phyloP scores from a whole-genome alignment of 2,888 invertebrate species.

The Meganola albula region DNA sequence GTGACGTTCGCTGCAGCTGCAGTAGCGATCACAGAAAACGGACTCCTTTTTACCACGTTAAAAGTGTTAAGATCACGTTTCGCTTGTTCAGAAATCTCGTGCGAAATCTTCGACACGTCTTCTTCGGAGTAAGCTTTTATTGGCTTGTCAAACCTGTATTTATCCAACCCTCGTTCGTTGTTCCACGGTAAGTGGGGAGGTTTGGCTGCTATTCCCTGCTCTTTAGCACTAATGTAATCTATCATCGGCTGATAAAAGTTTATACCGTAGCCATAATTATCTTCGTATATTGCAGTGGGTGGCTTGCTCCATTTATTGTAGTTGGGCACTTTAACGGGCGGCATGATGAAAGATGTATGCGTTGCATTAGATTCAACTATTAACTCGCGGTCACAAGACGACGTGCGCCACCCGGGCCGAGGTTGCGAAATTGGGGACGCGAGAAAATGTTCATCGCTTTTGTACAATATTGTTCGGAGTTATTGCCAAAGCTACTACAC shows the following conservation, averaged over 20 bases:
- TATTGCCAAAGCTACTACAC: conserved; percentile 57
- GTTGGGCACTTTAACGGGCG: conserved; percentile 65
- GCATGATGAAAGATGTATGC: conserved; percentile 54
- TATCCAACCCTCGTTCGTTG: conserved; percentile 82
- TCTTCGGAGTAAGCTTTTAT: conserved; percentile 82
- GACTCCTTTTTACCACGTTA: conserved; percentile 78
- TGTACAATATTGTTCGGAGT: conserved; percentile 54
- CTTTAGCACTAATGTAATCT: conserved; percentile 87
- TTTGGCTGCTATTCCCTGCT: conserved; percentile 56
- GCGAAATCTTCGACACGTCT: conserved; percentile 81
- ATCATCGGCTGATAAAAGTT: conserved; percentile 93
- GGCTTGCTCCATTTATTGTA: conserved; percentile 74
- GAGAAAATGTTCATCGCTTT: conserved; percentile 52
- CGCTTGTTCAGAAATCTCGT: conserved; percentile 82
- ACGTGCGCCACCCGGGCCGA: conserved; percentile 43
- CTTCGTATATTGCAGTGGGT: conserved; percentile 84
- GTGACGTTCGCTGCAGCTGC: conserved; percentile 80
- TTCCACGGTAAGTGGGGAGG: conserved; percentile 86
- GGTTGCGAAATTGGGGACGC: conserved; percentile 52
- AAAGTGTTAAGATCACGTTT: conserved; percentile 81
- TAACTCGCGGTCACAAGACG: conserved; percentile 29
- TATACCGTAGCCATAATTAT: conserved; percentile 90
- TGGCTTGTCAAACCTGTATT: conserved; percentile 81
- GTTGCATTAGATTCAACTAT: conserved; percentile 45
- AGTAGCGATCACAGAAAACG: conserved; percentile 79